Percentiles rank a stretch among this genome's conserved stretches.
Evolutionary conservation across 1,140 invertebrate species (phyloP).

Genomic region (Drosophila auraria): DNA sequence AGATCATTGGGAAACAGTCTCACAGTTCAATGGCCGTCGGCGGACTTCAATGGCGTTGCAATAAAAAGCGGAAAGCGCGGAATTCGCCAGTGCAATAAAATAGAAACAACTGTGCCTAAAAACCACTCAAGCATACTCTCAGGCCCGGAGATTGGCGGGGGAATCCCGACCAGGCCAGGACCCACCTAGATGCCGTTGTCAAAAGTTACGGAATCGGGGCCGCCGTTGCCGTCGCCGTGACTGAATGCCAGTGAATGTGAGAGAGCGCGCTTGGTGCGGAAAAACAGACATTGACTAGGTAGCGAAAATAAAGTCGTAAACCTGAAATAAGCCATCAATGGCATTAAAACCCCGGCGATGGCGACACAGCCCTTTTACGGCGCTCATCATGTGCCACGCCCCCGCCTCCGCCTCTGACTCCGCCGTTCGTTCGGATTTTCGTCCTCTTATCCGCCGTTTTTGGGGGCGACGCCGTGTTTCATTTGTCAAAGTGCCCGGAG

Average conservation of each 20-base stretch:
- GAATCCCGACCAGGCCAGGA: not conserved
- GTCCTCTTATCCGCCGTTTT: constrained; percentile 16
- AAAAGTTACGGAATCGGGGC: constrained; percentile 72
- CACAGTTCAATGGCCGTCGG: constrained; percentile 72
- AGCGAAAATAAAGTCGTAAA: constrained; percentile 83
- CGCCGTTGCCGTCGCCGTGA: constrained; percentile 40
- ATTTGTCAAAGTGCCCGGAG: constrained; percentile 79
- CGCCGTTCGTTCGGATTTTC: not conserved
- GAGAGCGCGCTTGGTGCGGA: constrained; percentile 6
- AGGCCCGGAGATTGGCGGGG: not conserved
- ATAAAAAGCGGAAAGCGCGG: constrained; percentile 67
- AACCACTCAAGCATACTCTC: constrained; percentile 77
- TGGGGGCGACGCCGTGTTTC: constrained; percentile 62
- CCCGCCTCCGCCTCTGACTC: not conserved
- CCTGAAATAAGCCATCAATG: constrained; percentile 83
- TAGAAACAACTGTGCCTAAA: constrained; percentile 82
- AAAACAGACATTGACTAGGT: constrained; percentile 68
- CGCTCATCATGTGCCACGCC: constrained; percentile 34
- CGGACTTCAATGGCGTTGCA: constrained; percentile 75
- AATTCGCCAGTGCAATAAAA: constrained; percentile 78
- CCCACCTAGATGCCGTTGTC: constrained; percentile 53
- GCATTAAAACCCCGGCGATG: constrained; percentile 74
- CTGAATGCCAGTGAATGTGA: constrained; percentile 59
- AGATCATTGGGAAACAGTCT: constrained; percentile 60
- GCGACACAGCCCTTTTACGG: constrained; percentile 62